Conservation (phyloP, 2,888 invertebrate genomes). For the Eristalis arbustorum region DNA sequence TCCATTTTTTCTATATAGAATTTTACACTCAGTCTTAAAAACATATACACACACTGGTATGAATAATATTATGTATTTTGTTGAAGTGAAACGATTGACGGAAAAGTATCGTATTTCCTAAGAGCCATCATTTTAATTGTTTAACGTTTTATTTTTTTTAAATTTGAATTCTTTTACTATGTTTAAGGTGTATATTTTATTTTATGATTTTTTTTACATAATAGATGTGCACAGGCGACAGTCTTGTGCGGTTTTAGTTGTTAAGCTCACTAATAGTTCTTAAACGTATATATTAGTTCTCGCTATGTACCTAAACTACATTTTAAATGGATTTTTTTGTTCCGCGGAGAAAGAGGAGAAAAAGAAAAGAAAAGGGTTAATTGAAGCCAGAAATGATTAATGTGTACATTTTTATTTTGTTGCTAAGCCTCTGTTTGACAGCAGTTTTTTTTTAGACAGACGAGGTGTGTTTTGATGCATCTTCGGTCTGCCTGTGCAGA, state of each 20-base stretch:
- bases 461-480: background rate
- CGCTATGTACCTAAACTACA: constrained; percentile 68
- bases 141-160: background rate
- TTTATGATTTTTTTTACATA: constrained; percentile 26
- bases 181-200: constrained; percentile 59
- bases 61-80: background rate
- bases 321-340: constrained; percentile 63
- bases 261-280: constrained; percentile 57
- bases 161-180: constrained; percentile 20
- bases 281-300: constrained; percentile 51
- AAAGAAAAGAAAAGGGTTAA: constrained; percentile 8
- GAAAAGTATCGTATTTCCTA: constrained; percentile 24
- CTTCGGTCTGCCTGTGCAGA: background rate
- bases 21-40: constrained; percentile 37
- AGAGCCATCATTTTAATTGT: constrained; percentile 42
- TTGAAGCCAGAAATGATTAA: constrained; percentile 13
- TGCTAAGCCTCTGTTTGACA: background rate
- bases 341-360: background rate
- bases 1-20: constrained; percentile 42
- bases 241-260: constrained; percentile 29
- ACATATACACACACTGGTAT: background rate
- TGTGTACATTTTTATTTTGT: constrained; percentile 20
- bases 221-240: background rate
- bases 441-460: background rate
- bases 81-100: constrained; percentile 38